Percentiles rank a stretch among this genome's conserved stretches.
Evolutionary conservation across 1,140 invertebrate species (phyloP).

Genomic region (Eumeta japonica): DNA sequence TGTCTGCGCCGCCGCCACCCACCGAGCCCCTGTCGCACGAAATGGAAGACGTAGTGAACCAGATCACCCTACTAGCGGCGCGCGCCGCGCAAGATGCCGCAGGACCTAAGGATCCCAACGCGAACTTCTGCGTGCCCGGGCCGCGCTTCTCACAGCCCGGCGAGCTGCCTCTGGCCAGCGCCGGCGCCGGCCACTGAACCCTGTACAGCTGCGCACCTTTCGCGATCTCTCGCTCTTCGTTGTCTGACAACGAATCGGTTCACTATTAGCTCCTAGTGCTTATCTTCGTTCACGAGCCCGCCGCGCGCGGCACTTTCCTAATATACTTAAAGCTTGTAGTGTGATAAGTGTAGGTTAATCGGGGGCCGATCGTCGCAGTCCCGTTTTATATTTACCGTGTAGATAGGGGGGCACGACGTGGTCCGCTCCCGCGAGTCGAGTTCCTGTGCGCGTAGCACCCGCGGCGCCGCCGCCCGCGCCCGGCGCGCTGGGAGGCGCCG

Average conservation of each 20-base stretch:
- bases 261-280: constrained; percentile 57
- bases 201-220: constrained; percentile 51
- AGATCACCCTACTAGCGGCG: constrained; percentile 75
- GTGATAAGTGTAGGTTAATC: constrained; percentile 47
- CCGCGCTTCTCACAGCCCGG: constrained; percentile 56
- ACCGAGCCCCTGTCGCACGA: constrained; percentile 69
- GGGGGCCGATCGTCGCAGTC: constrained; percentile 26
- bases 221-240: constrained; percentile 49
- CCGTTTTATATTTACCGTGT: constrained; percentile 18
- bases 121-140: constrained; percentile 58
- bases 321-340: constrained; percentile 55
- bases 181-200: constrained; percentile 60
- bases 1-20: constrained; percentile 32
- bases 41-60: constrained; percentile 81
- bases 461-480: constrained; percentile 31
- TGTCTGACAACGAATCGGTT: constrained; percentile 57
- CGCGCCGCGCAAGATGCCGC: constrained; percentile 61
- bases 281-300: constrained; percentile 49
- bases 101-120: constrained; percentile 47
- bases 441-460: constrained; percentile 5
- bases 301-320: constrained; percentile 45
- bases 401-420: not conserved
- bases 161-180: constrained; percentile 58
- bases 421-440: not conserved
- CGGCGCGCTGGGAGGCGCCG: constrained; percentile 54